phyloP scores from a whole-genome alignment of 2,113 vertebrate genomes.

The Andinoacara biseriatus region DNA sequence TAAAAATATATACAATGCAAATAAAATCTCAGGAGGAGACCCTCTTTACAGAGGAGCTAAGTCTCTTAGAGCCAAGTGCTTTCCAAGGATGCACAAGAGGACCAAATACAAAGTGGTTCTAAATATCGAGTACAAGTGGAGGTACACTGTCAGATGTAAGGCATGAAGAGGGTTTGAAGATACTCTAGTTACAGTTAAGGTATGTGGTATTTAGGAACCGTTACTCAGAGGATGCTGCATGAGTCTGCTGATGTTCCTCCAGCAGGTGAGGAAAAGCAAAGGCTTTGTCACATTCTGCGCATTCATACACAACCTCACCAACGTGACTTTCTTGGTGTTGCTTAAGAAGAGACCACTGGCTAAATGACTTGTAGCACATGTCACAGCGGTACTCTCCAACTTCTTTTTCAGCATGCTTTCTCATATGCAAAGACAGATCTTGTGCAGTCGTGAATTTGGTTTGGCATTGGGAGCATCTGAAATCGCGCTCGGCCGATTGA shows the following conservation, averaged over 20 bases:
- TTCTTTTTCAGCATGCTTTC: conserved; percentile 62
- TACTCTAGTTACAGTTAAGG: background rate
- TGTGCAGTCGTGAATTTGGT: conserved; percentile 46
- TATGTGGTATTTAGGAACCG: background rate
- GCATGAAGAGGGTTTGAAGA: conserved; percentile 44
- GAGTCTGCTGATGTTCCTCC: conserved; percentile 78
- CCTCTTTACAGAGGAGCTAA: background rate
- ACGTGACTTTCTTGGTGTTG: conserved; percentile 82
- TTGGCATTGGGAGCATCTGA: conserved; percentile 68
- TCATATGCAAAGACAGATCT: conserved; percentile 72
- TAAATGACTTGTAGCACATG: conserved; percentile 83
- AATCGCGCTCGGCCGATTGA: background rate
- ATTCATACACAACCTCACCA: conserved; percentile 83
- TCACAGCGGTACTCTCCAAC: conserved; percentile 74
- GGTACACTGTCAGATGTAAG: conserved; percentile 26
- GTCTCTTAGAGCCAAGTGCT: background rate
- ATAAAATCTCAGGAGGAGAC: conserved; percentile 1
- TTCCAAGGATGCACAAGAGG: background rate
- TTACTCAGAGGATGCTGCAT: conserved; percentile 53
- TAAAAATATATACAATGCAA: conserved; percentile 15
- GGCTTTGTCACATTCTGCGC: conserved; percentile 83
- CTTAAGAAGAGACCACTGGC: conserved; percentile 60
- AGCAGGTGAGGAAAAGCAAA: conserved; percentile 82
- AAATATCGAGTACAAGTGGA: conserved; percentile 14
- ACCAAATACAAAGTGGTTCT: conserved; percentile 10